Evolutionary conservation across 2,797 vertebrate species (phyloP).

Genomic region (Pelochelys cantorii): DNA sequence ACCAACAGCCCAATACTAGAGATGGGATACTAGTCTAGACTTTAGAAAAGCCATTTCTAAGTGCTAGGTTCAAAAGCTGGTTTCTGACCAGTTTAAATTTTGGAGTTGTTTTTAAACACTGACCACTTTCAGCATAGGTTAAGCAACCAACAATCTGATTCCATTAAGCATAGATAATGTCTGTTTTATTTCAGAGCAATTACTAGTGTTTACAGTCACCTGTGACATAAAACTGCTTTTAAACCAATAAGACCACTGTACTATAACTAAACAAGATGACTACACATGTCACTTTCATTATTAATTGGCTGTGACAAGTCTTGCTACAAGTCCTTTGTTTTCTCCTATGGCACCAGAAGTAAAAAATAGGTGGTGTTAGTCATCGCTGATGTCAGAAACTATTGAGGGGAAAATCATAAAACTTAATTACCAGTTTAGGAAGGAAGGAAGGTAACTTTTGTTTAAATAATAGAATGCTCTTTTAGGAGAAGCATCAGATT

Average conservation of each 20-base stretch:
- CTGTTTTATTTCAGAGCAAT: background rate
- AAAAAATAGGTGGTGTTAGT: background rate
- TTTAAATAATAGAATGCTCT: fast-evolving
- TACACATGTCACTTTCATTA: background rate
- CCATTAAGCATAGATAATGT: background rate
- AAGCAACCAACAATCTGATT: background rate
- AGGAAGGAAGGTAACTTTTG: no score
- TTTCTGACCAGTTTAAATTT: background rate
- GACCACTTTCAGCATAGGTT: background rate
- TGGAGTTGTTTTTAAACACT: background rate
- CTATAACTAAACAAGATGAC: background rate
- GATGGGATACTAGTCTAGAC: background rate
- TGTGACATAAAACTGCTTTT: background rate
- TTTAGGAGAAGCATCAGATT: background rate
- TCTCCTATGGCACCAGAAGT: background rate
- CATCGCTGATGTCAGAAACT: fast-evolving
- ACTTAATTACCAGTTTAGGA: background rate
- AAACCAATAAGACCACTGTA: no score
- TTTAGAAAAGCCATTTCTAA: background rate
- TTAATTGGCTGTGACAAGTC: background rate
- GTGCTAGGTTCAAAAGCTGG: background rate
- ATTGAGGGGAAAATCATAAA: background rate
- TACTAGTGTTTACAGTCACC: background rate
- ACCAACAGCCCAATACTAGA: background rate
- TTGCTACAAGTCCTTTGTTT: background rate